phyloP scores from a whole-genome alignment of 2,888 invertebrate genomes.

The Pandemis heparana region DNA sequence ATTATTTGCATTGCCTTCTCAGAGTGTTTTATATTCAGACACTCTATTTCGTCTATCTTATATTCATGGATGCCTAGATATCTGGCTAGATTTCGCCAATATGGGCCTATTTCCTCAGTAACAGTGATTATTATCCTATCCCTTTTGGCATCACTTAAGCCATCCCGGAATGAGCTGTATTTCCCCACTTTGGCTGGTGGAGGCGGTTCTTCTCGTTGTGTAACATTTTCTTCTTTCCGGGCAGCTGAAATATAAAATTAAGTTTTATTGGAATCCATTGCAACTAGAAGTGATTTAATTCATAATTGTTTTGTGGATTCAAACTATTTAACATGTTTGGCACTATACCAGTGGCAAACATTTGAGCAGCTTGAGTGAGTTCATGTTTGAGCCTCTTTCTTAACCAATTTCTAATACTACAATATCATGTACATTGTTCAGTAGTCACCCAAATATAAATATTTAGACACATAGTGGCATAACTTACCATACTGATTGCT shows the following conservation, averaged over 20 bases:
- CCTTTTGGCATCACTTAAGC: constrained; percentile 59
- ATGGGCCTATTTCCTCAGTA: constrained; percentile 67
- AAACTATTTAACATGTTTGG: no score
- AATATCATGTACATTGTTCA: no score
- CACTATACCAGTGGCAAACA: no score
- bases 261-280: not conserved
- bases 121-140: constrained; percentile 67
- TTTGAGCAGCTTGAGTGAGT: no score
- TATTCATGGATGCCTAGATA: constrained; percentile 69
- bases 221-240: constrained; percentile 1
- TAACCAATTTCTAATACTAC: no score
- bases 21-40: constrained; percentile 51
- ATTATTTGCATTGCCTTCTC: constrained; percentile 66
- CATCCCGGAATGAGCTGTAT: constrained; percentile 25
- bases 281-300: not conserved
- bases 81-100: constrained; percentile 74
- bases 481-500: constrained; percentile 65
- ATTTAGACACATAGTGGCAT: no score
- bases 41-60: constrained; percentile 70
- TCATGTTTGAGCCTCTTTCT: no score
- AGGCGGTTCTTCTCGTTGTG: constrained; percentile 45
- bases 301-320: no score
- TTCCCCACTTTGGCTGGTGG: constrained; percentile 46
- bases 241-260: constrained; percentile 2
- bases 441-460: no score